Evolutionary conservation across 2,888 invertebrate species (phyloP), one percentile per base, ranked within the genome.

Genomic region (Drosophila bunnanda): DNA sequence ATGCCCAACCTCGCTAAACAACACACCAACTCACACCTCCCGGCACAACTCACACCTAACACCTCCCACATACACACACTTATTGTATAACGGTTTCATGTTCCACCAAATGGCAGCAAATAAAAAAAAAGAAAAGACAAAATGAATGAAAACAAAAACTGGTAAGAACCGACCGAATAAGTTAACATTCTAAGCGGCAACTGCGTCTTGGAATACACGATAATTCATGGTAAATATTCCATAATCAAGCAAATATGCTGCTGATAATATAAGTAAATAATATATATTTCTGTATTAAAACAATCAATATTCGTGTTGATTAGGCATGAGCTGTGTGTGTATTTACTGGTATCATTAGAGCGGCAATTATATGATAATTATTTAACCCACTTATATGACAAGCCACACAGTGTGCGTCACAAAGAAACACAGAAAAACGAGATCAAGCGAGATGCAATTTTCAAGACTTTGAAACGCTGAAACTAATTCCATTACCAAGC

Each of bases 131-230:
- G n/a, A n/a, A n/a, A n/a, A n/a, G n/a, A n/a, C n/a, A n/a, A n/a
- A n/a, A n/a, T n/a, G n/a, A n/a, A n/a, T n/a, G n/a, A n/a, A n/a
- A n/a, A 67, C 39, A 73, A 69, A 39, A 59, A 46, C 53, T 52
- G 34, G 38, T 44, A 53, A 30, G 32, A 71, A 54, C 54, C 50
- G 44, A 36, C 30, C 30, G n/a, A 52, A 70, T 78, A 78, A 32
- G 34, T 10, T 52, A 22, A 46, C 36, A 61, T 36, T 32, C 44
- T 32, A 32, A 59, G 48, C 32, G 32, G 17, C 15, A 61, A 48
- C 70, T 86, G 78, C 84, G 81, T 75, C 81, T 80, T 66, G 61
- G 59, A 66, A 73, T 75, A 71, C 58, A 73, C 76, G 80, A 80
- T 83, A 64, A 82, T 67, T 74, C 61, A 25, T 62, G 57, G 66